Conservation (phyloP, 1,140 invertebrate genomes). For the Chironomus striatipennis region DNA sequence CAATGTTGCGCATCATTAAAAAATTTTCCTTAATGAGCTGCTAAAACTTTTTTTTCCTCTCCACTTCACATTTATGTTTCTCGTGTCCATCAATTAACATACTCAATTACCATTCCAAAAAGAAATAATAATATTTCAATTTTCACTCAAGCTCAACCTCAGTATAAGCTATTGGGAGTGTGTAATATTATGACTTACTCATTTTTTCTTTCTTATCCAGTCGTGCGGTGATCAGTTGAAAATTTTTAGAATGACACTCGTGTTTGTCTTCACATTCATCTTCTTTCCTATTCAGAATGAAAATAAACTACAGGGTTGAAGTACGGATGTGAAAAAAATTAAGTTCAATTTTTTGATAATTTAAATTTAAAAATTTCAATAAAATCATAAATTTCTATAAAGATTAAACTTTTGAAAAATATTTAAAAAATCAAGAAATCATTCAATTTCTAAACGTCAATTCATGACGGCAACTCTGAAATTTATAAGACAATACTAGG, state of each 20-base stretch:
- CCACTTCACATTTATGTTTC: neutral
- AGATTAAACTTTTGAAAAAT: too few species aligned
- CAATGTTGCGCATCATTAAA: neutral
- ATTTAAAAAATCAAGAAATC: too few species aligned
- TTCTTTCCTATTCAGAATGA: too few species aligned
- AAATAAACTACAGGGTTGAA: too few species aligned
- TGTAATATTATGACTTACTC: neutral
- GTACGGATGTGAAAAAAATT: too few species aligned
- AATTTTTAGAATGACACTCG: neutral
- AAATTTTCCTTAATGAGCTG: slow-evolving; percentile 1
- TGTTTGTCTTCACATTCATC: slow-evolving; percentile 4
- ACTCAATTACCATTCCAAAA: slow-evolving; percentile 13
- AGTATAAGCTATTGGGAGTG: neutral
- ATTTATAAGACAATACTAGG: too few species aligned
- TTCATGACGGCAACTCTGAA: too few species aligned
- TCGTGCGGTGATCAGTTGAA: neutral
- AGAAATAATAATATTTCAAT: slow-evolving; percentile 5
- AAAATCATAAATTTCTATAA: too few species aligned
- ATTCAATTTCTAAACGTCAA: too few species aligned
- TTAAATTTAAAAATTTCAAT: too few species aligned
- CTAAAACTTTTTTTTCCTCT: neutral
- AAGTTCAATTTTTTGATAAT: too few species aligned
- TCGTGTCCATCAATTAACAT: slow-evolving; percentile 7
- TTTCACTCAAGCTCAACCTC: neutral
- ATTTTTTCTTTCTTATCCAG: neutral